Evolutionary conservation across 2,888 invertebrate species (phyloP), one percentile per base, ranked within the genome.

Genomic region (Oscheius myriophilus): DNA sequence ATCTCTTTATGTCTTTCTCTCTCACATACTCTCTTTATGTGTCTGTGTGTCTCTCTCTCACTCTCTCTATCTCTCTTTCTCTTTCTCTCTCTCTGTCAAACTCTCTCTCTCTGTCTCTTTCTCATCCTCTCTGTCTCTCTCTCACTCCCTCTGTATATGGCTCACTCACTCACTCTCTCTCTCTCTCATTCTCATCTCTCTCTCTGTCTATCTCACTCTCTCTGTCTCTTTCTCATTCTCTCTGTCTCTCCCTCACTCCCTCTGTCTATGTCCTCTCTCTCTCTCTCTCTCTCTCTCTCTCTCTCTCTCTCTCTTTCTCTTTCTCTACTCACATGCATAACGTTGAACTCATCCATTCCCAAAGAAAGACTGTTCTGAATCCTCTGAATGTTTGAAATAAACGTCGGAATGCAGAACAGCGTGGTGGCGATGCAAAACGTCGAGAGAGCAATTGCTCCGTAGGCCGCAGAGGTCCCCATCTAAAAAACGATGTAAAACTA

Each of bases 291-390:
- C 33, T 33, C 9, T 33, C 33, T 33, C 33, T 33, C 33, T 33
- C 33, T 33, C 33, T 23, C 16, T 9, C 11, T 14, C 7, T 14
- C 9, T 23, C 33, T 33, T 3, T 33, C 33, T 33, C 33, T 21
- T 33, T 16, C 21, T 55, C 18, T 55, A 18, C n/a, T 25, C 53
- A 77, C 77, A 73, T 77, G 77, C 69, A 77, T 71, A 49, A 69
- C 70, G 49, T 77, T 77, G 61, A 77, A 77, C 67, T 77, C 77
- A 53, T 75, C 73, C 73, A 77, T 77, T 53, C 65, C 73, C 62
- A 70, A 65, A 39, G 75, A 69, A 2, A 77, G 67, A 51, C 62
- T 67, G 45, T 73, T 43, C 41, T 71, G 71, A 55, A 77, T 75
- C 25, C 61, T 61, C 21, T 75, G 71, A 46, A 77, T 70, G 55